Base-by-base conservation (phyloP, 1,140 invertebrate species). In the Lordiphosa mommai region DNA sequence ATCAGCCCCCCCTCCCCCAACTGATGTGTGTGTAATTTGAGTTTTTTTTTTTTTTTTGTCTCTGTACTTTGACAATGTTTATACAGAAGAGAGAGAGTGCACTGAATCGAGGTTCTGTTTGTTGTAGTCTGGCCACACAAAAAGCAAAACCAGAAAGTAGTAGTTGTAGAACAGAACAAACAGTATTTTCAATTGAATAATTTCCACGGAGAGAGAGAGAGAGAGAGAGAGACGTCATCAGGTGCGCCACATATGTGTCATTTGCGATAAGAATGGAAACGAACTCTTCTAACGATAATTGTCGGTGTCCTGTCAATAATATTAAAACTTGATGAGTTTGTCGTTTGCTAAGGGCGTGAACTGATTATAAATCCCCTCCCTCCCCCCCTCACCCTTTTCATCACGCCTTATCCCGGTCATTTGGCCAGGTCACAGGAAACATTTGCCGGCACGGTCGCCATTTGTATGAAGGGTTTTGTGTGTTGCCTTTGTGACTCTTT, bases 101-200 rank as follows among this genome's bases (percentile, higher is more conserved):
- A 32, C 29, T 41, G 30, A 32, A 48, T 63, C 46, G 48, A 53
- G 70, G 47, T 49, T 27, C 32, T 64, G 71, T 73, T 73, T 73
- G 71, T 70, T 50, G 71, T 69, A 74, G 60, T 71, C 70, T 74
- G 70, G 66, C 56, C 59, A 57, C 70, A 72, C 68, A 57, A 30
- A 48, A 69, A 69, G 71, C 51, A 73, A 65, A 68, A 46, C 51
- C 55, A 61, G 51, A 52, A 57, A 43, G 38, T 41, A 71, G 52
- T 47, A 71, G 56, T 36, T 37, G 23, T 27, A 27, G 48, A 63
- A 56, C 63, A 73, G 66, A 71, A 55, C 72, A 76, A 76, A 76
- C 72, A 76, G 51, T 66, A 73, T 76, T 76, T 27, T 76, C 72
- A 69, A 76, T 76, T 76, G 72, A 76, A 76, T 76, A 61, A 76